A percentile compares a stretch with the other conserved stretches of the same genome.
Evolutionary conservation across 2,888 invertebrate genomes (phyloP).

Genomic region (Polia nebulosa): DNA sequence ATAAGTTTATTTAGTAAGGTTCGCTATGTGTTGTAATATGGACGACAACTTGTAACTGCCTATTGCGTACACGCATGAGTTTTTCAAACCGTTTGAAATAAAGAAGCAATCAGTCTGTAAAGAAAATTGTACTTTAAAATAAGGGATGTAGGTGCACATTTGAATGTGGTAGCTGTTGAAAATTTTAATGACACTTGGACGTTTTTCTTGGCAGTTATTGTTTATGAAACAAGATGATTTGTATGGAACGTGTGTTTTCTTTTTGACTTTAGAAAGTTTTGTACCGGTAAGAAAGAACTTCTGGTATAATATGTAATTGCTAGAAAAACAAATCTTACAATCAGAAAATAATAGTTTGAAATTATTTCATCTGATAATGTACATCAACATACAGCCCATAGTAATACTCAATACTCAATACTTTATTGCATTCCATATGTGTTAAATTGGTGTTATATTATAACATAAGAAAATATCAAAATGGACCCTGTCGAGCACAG

Average conservation of each 20-base stretch:
- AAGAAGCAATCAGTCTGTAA: neutral
- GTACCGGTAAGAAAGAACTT: neutral
- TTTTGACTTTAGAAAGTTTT: constrained; percentile 38
- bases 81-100: constrained; percentile 61
- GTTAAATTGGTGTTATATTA: too few relatives aligned
- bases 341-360: too few relatives aligned
- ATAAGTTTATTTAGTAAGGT: constrained; percentile 21
- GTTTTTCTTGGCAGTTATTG: constrained; percentile 43
- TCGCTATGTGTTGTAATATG: constrained; percentile 55
- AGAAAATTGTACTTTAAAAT: constrained; percentile 29
- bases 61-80: constrained; percentile 68
- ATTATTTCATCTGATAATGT: too few relatives aligned
- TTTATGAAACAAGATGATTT: constrained; percentile 52
- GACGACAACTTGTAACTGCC: constrained; percentile 64
- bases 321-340: too few relatives aligned
- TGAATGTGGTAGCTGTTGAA: neutral
- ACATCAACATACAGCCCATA: too few relatives aligned
- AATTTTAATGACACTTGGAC: constrained; percentile 32
- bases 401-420: too few relatives aligned
- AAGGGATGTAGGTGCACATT: neutral
- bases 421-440: too few relatives aligned
- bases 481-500: too few relatives aligned
- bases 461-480: too few relatives aligned
- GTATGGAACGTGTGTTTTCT: constrained; percentile 29
- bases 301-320: too few relatives aligned